Base-by-base conservation (phyloP, 2,797 vertebrate species). In the Vireo griseus region DNA sequence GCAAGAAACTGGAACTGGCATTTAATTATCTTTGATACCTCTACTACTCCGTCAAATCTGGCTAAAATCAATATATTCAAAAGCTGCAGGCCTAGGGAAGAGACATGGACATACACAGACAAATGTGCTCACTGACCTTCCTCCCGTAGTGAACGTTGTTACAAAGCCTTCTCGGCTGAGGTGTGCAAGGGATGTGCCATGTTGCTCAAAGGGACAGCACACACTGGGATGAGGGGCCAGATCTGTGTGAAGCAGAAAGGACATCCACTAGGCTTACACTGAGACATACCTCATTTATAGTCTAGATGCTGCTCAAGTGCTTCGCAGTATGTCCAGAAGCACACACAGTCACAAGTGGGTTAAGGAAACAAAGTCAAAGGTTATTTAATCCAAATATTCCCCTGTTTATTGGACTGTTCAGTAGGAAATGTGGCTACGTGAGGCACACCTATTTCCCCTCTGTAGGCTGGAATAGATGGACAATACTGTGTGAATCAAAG, bases 1-100 rank as follows among this genome's bases (percentile, higher is more conserved):
- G 59, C 59, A 91, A 89, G 81, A 93, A 91, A 85, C 57, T 79
- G 81, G 45, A 92, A 87, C 84, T 94, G 78, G 40, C 59, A 80
- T 63, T 91, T 93, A 82, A 91, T 93, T 91, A 91, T 92, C 74
- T 91, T 93, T 89, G 71, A 94, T 74, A 73, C 33, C 15, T 82
- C 77, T 66, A 55, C 44, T 91, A 22, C 13, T 77, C 74, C 82
- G 59, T 87, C 81, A 87, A 89, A 85, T 89, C 39, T 87, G 37
- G 14, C 33, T 73, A 82, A 89, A 91, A 94, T 71, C 59, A 91
- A 63, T 79, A 66, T 29, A 87, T 79, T 79, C 33, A 71, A 87
- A 85, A 82, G 25, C 78, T 82, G 26, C 17, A 57, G 48, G 24
- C 74, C 20, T 5, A 71, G 29, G 5, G 24, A 78, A 21, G 28